Conservation (phyloP, 2,888 invertebrate genomes). For the Arctia plantaginis region DNA sequence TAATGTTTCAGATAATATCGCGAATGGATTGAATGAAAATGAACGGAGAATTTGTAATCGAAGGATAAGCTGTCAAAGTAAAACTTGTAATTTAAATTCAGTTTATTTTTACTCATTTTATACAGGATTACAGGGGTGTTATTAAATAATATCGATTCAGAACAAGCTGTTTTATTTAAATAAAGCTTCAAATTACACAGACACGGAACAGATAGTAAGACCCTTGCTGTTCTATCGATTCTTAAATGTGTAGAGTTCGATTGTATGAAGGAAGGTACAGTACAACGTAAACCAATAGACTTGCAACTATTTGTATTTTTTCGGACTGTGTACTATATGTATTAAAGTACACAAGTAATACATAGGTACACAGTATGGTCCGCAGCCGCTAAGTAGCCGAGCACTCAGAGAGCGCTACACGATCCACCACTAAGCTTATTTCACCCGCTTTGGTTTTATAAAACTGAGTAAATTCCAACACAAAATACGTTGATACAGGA, state of each 20-base stretch:
- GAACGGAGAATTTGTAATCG: background rate
- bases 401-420: conserved; percentile 67
- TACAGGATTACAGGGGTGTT: background rate
- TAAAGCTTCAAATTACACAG: no score
- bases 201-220: no score
- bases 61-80: background rate
- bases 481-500: conserved; percentile 51
- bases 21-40: background rate
- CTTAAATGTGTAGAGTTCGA: no score
- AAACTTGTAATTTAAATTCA: background rate
- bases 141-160: background rate
- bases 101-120: background rate
- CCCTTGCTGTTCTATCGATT: no score
- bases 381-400: conserved; percentile 72
- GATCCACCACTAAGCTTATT: conserved; percentile 81
- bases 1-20: conserved; percentile 25
- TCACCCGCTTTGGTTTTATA: conserved; percentile 82
- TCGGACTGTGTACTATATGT: background rate
- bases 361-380: conserved; percentile 20
- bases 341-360: conserved; percentile 13
- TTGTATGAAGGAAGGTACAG: background rate
- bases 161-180: background rate
- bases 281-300: background rate
- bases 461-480: conserved; percentile 81
- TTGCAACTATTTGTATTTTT: background rate